phyloP scores from a whole-genome alignment of 2,888 invertebrate genomes.

The Sphinx pinastri region DNA sequence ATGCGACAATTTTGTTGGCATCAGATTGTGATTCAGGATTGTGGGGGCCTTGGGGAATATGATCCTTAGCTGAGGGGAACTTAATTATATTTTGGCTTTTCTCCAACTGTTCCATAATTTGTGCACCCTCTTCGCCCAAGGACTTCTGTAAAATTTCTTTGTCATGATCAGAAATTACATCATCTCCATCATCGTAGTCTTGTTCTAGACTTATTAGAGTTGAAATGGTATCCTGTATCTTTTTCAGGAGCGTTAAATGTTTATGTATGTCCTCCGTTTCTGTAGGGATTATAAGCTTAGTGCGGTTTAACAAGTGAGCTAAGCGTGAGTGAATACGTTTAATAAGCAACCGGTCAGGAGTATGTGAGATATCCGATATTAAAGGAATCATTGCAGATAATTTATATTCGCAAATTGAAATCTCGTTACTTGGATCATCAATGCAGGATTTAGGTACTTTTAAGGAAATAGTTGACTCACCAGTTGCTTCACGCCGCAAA shows the following conservation, averaged over 20 bases:
- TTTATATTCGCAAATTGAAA: not conserved
- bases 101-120: not conserved
- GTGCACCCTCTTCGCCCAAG: slow-evolving; percentile 13
- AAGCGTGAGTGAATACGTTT: slow-evolving; percentile 3
- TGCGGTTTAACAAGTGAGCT: slow-evolving; percentile 3
- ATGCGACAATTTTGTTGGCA: too few relatives aligned
- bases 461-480: slow-evolving; percentile 5
- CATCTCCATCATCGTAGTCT: not conserved
- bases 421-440: too few relatives aligned
- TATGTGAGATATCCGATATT: not conserved
- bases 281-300: not conserved
- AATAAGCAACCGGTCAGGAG: not conserved
- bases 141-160: slow-evolving; percentile 22
- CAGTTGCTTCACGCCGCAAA: not conserved
- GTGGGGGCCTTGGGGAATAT: not conserved
- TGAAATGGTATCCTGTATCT: not conserved
- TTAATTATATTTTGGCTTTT: not conserved
- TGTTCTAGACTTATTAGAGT: not conserved
- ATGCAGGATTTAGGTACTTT: not conserved
- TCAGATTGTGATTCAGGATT: too few relatives aligned
- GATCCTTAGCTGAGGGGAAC: not conserved
- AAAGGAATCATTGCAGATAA: not conserved
- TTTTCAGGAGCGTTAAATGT: not conserved
- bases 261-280: not conserved
- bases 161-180: slow-evolving; percentile 10